Evolutionary conservation across 1,140 invertebrate species (phyloP).

Genomic region (Laupala kohalensis): DNA sequence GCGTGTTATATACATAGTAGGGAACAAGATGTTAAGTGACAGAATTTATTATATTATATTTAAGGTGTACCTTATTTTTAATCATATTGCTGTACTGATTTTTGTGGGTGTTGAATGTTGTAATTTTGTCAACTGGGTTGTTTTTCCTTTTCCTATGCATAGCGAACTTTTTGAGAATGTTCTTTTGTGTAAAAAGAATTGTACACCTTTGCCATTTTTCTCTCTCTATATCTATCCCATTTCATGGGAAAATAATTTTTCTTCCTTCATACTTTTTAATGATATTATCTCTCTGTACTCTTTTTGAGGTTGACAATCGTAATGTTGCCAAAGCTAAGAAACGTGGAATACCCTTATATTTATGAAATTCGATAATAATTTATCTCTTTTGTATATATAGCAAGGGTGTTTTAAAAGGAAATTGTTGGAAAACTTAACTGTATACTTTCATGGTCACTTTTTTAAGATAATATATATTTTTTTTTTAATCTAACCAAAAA

Average conservation of each 20-base stretch:
- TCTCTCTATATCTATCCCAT: neutral
- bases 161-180: neutral
- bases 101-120: conserved; percentile 14
- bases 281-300: conserved; percentile 10
- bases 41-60: conserved; percentile 13
- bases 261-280: conserved; percentile 10
- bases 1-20: conserved; percentile 9
- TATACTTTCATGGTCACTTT: conserved; percentile 13
- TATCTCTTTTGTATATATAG: conserved; percentile 12
- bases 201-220: neutral
- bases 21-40: conserved; percentile 7
- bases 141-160: neutral
- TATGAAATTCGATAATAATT: conserved; percentile 9
- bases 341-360: conserved; percentile 5
- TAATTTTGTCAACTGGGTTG: conserved; percentile 9
- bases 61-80: conserved; percentile 11
- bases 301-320: conserved; percentile 15
- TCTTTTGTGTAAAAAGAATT: neutral
- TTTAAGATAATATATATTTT: conserved; percentile 9
- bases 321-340: conserved; percentile 14
- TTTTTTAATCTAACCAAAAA: conserved; percentile 9
- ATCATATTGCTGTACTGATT: conserved; percentile 14
- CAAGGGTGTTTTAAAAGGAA: conserved; percentile 12
- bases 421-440: conserved; percentile 14
- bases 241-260: conserved; percentile 6